Conservation (phyloP, 2,797 vertebrate genomes). For the Mormyrops attenuatus region DNA sequence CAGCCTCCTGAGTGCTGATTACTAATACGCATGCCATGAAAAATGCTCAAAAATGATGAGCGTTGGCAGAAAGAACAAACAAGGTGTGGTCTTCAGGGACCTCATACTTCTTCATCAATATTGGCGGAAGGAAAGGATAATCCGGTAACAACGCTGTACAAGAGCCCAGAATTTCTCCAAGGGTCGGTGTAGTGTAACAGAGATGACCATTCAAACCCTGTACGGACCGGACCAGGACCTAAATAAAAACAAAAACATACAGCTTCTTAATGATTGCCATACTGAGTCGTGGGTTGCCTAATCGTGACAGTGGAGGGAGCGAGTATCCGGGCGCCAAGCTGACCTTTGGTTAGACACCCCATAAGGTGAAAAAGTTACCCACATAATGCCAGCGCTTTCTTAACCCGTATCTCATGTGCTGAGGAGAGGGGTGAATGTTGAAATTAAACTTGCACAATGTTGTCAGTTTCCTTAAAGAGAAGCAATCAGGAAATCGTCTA, state of each 20-base stretch:
- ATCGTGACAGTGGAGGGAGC: not conserved
- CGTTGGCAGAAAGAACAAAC: not conserved
- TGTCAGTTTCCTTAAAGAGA: slow-evolving; percentile 23
- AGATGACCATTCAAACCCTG: not conserved
- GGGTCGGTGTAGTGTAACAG: not conserved
- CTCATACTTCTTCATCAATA: not conserved
- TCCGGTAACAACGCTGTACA: not conserved
- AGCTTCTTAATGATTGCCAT: not conserved
- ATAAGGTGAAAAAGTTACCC: not conserved
- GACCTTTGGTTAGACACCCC: not conserved
- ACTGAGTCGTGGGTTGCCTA: not conserved
- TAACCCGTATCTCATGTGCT: not conserved
- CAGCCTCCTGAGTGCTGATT: not conserved
- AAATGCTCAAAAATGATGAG: slow-evolving; percentile 1
- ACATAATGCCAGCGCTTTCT: not conserved
- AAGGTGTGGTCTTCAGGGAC: not conserved
- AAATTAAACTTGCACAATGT: slow-evolving; percentile 16
- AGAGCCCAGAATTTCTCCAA: not conserved
- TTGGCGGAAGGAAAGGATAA: not conserved
- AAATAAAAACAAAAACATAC: not conserved
- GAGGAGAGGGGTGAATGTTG: not conserved
- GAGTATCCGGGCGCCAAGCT: not conserved
- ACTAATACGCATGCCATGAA: slow-evolving; percentile 9
- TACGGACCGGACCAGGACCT: not conserved
- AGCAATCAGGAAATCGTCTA: slow-evolving; percentile 30